Percentiles rank a stretch among this genome's conserved stretches.
Evolutionary conservation across 2,888 invertebrate genomes (phyloP).

Genomic region (Acanthacorydalis orientalis): DNA sequence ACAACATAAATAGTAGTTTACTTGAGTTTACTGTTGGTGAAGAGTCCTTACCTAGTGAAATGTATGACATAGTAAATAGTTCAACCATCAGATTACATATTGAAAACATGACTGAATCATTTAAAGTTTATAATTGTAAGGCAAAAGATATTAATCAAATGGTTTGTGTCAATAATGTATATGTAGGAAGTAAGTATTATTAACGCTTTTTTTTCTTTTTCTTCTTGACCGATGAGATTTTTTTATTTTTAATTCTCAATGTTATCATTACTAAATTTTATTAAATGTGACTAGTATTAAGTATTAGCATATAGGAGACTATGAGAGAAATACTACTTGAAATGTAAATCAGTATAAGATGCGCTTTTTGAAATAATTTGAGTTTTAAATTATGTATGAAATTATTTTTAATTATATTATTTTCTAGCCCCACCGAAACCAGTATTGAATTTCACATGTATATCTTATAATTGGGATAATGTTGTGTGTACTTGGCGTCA

Average conservation of each 20-base stretch:
- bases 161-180: slow-evolving; percentile 37
- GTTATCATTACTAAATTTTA: background rate
- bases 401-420: slow-evolving; percentile 6
- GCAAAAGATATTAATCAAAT: slow-evolving; percentile 22
- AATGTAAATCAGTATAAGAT: too few relatives aligned
- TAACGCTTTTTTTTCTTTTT: slow-evolving; percentile 5
- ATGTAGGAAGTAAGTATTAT: slow-evolving; percentile 37
- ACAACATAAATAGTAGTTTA: too few relatives aligned
- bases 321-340: too few relatives aligned
- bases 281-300: too few relatives aligned
- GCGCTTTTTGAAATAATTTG: slow-evolving; percentile 7
- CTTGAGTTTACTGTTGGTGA: too few relatives aligned
- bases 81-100: slow-evolving; percentile 43
- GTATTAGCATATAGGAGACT: too few relatives aligned
- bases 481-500: slow-evolving; percentile 59
- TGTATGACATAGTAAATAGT: slow-evolving; percentile 36
- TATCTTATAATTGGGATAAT: slow-evolving; percentile 53
- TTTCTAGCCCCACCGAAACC: slow-evolving; percentile 38
- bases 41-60: slow-evolving; percentile 8
- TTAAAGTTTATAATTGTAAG: slow-evolving; percentile 37
- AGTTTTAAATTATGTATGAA: too few relatives aligned
- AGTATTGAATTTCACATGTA: slow-evolving; percentile 54
- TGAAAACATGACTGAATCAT: slow-evolving; percentile 33
- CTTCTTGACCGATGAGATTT: slow-evolving; percentile 11
- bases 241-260: slow-evolving; percentile 1